Conservation (phyloP, 1,140 invertebrate species). For the Metopolophium dirhodum region DNA sequence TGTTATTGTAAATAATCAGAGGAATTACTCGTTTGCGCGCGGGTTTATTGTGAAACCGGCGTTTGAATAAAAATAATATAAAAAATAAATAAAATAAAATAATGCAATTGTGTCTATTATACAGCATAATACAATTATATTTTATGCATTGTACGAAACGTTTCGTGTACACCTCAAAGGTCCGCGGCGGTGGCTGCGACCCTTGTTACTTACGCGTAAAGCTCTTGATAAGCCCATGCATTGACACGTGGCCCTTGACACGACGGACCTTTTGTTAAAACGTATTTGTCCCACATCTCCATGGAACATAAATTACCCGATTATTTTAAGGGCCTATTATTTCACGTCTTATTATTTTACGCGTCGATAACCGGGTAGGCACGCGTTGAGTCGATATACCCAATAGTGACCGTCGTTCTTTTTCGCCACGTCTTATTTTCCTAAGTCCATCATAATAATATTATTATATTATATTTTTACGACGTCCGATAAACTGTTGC, state of each 20-base stretch:
- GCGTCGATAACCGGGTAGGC: background rate
- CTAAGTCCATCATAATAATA: background rate
- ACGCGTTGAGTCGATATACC: background rate
- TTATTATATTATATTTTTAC: background rate
- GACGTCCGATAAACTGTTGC: background rate
- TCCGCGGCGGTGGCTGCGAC: background rate
- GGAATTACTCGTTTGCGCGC: background rate
- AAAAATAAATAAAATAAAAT: no score
- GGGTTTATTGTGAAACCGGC: background rate
- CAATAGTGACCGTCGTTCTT: background rate
- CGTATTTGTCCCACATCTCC: background rate
- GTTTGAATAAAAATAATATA: background rate
- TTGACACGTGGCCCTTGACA: background rate
- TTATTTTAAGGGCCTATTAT: conserved; percentile 40
- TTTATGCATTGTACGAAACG: background rate
- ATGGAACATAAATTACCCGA: background rate
- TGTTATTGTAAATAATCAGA: background rate
- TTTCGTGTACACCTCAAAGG: conserved; percentile 5
- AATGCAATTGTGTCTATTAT: background rate
- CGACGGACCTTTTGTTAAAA: background rate
- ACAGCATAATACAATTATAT: background rate
- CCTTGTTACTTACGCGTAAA: conserved; percentile 3
- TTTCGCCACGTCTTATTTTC: background rate
- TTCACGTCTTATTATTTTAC: background rate
- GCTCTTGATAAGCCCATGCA: background rate